Evolutionary conservation across 2,888 invertebrate species (phyloP).

Genomic region (Caradrina kadenii): DNA sequence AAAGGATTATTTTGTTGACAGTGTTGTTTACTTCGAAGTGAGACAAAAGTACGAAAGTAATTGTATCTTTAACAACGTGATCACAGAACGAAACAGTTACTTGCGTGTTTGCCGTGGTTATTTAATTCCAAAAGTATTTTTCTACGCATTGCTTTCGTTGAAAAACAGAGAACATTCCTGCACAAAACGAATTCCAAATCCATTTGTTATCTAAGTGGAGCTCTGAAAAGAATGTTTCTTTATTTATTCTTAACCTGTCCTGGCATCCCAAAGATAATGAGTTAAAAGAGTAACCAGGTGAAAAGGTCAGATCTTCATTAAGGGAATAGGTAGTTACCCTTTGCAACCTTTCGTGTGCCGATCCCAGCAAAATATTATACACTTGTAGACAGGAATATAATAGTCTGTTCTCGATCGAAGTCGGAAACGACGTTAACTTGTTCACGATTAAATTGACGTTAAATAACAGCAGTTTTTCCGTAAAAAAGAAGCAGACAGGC

Average conservation of each 20-base stretch:
- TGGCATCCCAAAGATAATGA: slow-evolving; percentile 40
- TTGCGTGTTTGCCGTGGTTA: background rate
- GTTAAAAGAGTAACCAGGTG: slow-evolving; percentile 52
- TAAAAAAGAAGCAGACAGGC: background rate
- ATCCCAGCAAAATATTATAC: slow-evolving; percentile 30
- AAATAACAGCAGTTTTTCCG: background rate
- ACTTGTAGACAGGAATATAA: slow-evolving; percentile 13
- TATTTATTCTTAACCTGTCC: slow-evolving; percentile 32
- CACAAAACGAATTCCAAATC: slow-evolving; percentile 44
- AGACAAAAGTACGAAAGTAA: no score
- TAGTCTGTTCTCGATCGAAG: slow-evolving; percentile 1
- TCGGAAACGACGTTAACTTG: background rate
- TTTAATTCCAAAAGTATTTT: slow-evolving; percentile 10
- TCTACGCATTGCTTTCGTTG: background rate
- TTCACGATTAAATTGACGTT: slow-evolving; percentile 5
- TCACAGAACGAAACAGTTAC: background rate
- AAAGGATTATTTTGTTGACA: slow-evolving; percentile 13
- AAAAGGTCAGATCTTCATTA: slow-evolving; percentile 53
- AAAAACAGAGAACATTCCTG: slow-evolving; percentile 36
- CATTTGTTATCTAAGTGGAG: slow-evolving; percentile 28
- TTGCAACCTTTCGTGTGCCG: slow-evolving; percentile 8
- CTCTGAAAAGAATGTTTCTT: slow-evolving; percentile 37
- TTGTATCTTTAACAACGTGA: background rate
- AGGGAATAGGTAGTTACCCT: slow-evolving; percentile 14
- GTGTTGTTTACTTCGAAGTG: background rate